Evolutionary conservation across 2,113 vertebrate species (phyloP), one percentile per base, ranked within the genome.

Genomic region (Phylloscopus trochilus): DNA sequence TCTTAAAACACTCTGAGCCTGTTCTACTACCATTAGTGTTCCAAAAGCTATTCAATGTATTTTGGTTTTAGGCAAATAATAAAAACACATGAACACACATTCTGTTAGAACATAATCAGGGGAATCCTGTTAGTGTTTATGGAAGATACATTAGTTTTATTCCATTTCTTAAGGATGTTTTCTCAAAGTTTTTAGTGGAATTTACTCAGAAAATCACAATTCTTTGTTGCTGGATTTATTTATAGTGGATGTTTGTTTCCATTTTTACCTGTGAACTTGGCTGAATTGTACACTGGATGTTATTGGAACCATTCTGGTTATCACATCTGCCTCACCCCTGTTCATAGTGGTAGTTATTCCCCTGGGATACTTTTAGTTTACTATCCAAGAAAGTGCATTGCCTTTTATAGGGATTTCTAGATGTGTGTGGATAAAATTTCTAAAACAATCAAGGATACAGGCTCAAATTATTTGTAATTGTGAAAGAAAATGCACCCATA

Each of bases 221-320:
- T 69, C 39, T 66, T 79, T 86, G 55, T 94, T 91, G 56, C 68
- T 97, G 97, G 97, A 98, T 59, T 96, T 98, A 35, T 94, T 96
- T 94, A 68, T 97, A 62, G 88, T 97, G 94, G 97, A 98, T 23
- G 7, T 95, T 22, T 63, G 85, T 64, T 97, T 98, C 81, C 96
- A 98, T 95, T 97, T 97, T 82, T 97, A 96, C 47, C 66, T 98
- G 67, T 81, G 93, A 67, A 96, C 73, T 26, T 98, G 97, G 96
- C 46, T 97, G n/a, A 97, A 93, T 30, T 97, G 94, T 88, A 96
- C 96, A 16, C 58, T 98, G 83, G 97, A 97, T 82, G 94, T 98
- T 74, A 55, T 88, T 56, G 97, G 95, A 74, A 97, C 96, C 43
- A 53, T 97, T 27, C 84, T 97, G 53, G 92, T 98, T 58, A 97